Evolutionary conservation across 2,888 invertebrate species (phyloP).

Genomic region (Bombylius major): DNA sequence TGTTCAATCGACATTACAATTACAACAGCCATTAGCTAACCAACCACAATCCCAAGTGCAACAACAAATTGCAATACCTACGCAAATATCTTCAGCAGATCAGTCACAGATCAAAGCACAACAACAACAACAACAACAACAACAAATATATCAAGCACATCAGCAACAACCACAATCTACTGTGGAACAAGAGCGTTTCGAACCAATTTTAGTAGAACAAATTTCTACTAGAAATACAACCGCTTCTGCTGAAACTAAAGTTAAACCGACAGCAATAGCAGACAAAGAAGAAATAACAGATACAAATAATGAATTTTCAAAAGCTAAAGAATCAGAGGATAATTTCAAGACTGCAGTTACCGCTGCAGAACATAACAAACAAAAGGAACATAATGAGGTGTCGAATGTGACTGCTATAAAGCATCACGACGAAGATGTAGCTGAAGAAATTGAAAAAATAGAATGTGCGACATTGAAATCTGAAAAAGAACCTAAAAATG

Average conservation of each 20-base stretch:
- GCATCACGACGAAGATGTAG: too few relatives aligned
- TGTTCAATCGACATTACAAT: conserved; percentile 1
- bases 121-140: not conserved
- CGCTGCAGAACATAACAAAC: too few relatives aligned
- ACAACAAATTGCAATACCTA: not conserved
- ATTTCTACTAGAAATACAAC: not conserved
- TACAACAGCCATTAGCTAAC: not conserved
- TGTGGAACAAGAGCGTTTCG: not conserved
- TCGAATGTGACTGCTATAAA: too few relatives aligned
- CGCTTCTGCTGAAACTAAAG: not conserved
- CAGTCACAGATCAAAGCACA: not conserved
- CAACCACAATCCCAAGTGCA: not conserved
- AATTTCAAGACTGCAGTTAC: too few relatives aligned
- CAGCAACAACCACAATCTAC: not conserved
- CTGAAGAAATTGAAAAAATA: not conserved
- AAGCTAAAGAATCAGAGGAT: too few relatives aligned
- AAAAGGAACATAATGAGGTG: too few relatives aligned
- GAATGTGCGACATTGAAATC: not conserved
- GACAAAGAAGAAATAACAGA: too few relatives aligned
- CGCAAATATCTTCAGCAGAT: not conserved
- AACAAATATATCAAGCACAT: not conserved
- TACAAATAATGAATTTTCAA: too few relatives aligned
- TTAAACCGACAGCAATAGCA: not conserved
- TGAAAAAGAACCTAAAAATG: not conserved
- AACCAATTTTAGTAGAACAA: not conserved